Evolutionary conservation across 2,888 invertebrate species (phyloP).

Genomic region (Sesia bembeciformis): DNA sequence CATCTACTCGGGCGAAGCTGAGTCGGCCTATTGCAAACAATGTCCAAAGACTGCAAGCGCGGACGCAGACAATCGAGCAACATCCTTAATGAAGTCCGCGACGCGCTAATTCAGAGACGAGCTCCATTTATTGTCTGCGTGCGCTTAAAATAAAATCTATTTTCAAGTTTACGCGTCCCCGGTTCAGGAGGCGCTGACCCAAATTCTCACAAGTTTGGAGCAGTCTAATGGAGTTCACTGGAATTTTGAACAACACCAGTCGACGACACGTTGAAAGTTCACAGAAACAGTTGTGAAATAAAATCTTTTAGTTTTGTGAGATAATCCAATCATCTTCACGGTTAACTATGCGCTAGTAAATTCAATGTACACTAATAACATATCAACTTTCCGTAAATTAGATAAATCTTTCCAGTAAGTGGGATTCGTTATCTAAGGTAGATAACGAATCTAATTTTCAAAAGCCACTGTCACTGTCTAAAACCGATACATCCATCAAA

Average conservation of each 20-base stretch:
- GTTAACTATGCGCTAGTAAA: too few species aligned
- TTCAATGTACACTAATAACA: too few species aligned
- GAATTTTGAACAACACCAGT: slow-evolving; percentile 22
- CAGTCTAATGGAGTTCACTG: slow-evolving; percentile 31
- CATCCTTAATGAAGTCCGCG: not conserved
- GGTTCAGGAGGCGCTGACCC: slow-evolving; percentile 51
- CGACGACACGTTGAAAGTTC: slow-evolving; percentile 13
- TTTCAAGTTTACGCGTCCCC: slow-evolving; percentile 60
- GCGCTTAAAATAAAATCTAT: slow-evolving; percentile 54
- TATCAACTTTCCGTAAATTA: too few species aligned
- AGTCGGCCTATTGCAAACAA: not conserved
- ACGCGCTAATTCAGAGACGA: slow-evolving; percentile 2
- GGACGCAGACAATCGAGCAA: not conserved
- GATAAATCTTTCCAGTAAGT: too few species aligned
- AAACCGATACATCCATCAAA: too few species aligned
- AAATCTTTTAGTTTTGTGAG: too few species aligned
- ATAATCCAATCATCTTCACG: too few species aligned
- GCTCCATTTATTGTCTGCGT: slow-evolving; percentile 24
- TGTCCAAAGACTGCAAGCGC: not conserved
- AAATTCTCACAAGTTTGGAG: slow-evolving; percentile 44
- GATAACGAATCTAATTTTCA: too few species aligned
- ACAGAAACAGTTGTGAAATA: slow-evolving; percentile 10
- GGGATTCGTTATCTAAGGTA: too few species aligned
- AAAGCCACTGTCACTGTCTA: too few species aligned
- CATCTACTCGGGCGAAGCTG: too few species aligned